A percentile compares a stretch with the other conserved stretches of the same genome.
Conservation (phyloP, 2,113 vertebrate genomes). For the Elachura formosa region DNA sequence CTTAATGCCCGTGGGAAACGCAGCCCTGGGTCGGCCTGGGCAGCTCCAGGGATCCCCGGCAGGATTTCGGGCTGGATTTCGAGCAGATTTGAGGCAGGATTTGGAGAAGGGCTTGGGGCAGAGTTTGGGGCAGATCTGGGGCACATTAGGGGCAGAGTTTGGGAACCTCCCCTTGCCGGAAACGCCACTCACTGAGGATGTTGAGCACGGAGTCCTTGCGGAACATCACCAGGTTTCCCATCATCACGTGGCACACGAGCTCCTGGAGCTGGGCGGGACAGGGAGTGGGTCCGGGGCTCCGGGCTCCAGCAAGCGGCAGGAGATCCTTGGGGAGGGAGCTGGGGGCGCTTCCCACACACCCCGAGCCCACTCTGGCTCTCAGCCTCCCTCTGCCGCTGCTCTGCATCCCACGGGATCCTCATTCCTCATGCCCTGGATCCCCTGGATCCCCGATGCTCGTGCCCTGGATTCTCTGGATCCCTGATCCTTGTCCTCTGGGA, state of each 20-base stretch:
- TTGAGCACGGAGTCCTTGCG: conserved; percentile 95
- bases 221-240: conserved; percentile 97
- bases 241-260: conserved; percentile 96
- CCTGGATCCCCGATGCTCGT: no score
- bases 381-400: background rate
- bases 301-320: rapidly evolving
- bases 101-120: background rate
- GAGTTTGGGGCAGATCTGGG: no score
- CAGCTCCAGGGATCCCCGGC: background rate
- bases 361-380: background rate
- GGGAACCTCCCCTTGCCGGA: no score
- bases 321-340: background rate
- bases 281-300: background rate
- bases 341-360: no score
- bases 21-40: background rate
- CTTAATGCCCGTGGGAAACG: background rate
- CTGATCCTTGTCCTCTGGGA: no score
- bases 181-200: conserved; percentile 86
- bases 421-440: no score
- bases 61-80: no score
- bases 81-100: no score
- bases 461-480: background rate
- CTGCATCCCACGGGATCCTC: no score
- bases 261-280: conserved; percentile 84
- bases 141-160: background rate